Conservation (phyloP, 2,797 vertebrate genomes). For the Fistularia tabacaria region DNA sequence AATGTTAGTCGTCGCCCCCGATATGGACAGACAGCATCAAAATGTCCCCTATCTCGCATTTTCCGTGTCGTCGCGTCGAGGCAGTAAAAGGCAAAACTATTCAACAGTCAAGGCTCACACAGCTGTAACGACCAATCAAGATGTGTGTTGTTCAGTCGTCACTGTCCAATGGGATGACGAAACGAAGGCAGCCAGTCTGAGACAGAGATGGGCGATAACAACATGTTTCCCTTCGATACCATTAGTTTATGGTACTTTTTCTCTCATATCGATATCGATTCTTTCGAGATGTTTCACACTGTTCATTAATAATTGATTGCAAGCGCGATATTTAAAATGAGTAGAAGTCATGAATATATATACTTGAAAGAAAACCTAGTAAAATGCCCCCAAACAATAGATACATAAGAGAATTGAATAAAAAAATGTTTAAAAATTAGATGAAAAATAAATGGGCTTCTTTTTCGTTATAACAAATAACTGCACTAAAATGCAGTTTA, state of each 20-base stretch:
- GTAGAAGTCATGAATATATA: too few relatives aligned
- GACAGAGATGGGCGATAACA: not conserved
- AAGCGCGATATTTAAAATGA: too few relatives aligned
- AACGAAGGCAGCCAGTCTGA: conserved; percentile 31
- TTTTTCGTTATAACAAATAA: too few relatives aligned
- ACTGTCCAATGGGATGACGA: conserved; percentile 41
- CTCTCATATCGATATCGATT: too few relatives aligned
- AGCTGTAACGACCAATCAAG: conserved; percentile 56
- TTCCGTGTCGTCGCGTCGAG: conserved; percentile 11
- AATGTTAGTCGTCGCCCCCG: not conserved
- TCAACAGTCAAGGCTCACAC: conserved; percentile 23
- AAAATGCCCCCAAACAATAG: too few relatives aligned
- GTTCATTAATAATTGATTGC: too few relatives aligned
- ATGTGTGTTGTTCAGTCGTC: conserved; percentile 26
- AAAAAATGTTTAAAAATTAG: too few relatives aligned
- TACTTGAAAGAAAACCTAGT: too few relatives aligned
- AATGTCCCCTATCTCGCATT: conserved; percentile 67
- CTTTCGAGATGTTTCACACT: too few relatives aligned
- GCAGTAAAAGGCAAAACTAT: conserved; percentile 52
- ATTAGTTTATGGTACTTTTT: conserved; percentile 2
- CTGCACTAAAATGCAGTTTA: too few relatives aligned
- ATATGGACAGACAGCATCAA: conserved; percentile 44
- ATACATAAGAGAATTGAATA: too few relatives aligned
- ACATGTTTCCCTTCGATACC: not conserved
- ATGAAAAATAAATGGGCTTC: too few relatives aligned